Evolutionary conservation across 2,797 vertebrate genomes (phyloP), one percentile per base, ranked within the genome.

Genomic region (Hippoglossus hippoglossus): DNA sequence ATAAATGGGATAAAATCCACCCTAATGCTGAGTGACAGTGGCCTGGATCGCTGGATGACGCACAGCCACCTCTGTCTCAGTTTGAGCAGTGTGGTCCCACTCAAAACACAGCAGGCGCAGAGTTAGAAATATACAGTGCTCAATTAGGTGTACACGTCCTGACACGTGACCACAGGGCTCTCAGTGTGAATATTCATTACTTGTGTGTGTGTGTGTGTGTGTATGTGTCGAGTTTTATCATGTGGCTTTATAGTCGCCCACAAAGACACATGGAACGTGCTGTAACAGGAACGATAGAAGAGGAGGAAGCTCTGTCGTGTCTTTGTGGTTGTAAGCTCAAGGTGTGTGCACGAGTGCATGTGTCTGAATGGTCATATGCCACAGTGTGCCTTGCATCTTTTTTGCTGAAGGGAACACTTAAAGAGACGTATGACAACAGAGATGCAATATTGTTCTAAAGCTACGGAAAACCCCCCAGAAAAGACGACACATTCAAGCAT

Each of bases 241-340:
- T 59, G 44, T 19, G 77, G 73, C 83, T 79, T 89, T 64, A 81
- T 83, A 71, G 69, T 87, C 13, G 19, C 44, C 50, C 51, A 77
- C 65, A 81, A 82, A 83, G 54, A 68, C 39, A 73, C 49, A 60
- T 51, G 49, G 59, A 78, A 67, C 44, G 6, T 47, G 16, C 18
- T 53, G 71, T 71, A 68, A 54, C 67, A 79, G 49, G 59, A 65
- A 81, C 62, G 49, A 60, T 51, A 77, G 21, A 56, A 26, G 49
- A 62, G 63, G 69, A 47, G 31, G 24, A 63, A 63, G 62, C 44
- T 56, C 34, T 34, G 41, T 60, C 31, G 12, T 44, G 52, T 49
- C 21, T 75, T 46, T 55, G 28, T 34, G 58, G n/a, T 21, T 47
- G 49, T 22, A 9, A n/a, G 21, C 10, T 21, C 36, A 12, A 12